Evolutionary conservation across 1,140 invertebrate species (phyloP).

Genomic region (Cylas formicarius): DNA sequence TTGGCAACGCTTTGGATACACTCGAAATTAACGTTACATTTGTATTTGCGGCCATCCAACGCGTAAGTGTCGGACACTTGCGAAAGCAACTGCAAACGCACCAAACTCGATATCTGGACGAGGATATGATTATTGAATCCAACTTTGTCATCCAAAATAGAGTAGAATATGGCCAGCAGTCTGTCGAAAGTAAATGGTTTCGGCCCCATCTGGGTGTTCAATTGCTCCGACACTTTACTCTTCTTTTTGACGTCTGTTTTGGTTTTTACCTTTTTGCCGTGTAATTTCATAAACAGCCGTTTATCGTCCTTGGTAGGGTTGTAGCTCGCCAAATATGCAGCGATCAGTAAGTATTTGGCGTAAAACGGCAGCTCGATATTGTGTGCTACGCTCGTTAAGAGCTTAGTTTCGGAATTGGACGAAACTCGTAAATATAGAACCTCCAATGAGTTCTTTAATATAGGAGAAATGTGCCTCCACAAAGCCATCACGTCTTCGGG

Average conservation of each 20-base stretch:
- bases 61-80: slow-evolving; percentile 55
- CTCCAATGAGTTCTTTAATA: slow-evolving; percentile 65
- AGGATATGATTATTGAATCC: slow-evolving; percentile 76
- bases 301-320: slow-evolving; percentile 82
- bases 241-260: slow-evolving; percentile 48
- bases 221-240: slow-evolving; percentile 47
- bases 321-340: slow-evolving; percentile 84
- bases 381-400: slow-evolving; percentile 45
- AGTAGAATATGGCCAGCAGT: slow-evolving; percentile 85
- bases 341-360: slow-evolving; percentile 80
- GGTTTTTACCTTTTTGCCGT: slow-evolving; percentile 54
- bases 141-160: slow-evolving; percentile 77
- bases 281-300: slow-evolving; percentile 69
- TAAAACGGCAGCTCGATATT: slow-evolving; percentile 81
- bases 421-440: slow-evolving; percentile 68
- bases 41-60: slow-evolving; percentile 61
- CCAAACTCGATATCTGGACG: slow-evolving; percentile 68
- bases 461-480: slow-evolving; percentile 70
- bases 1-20: slow-evolving; percentile 61
- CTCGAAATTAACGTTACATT: slow-evolving; percentile 64
- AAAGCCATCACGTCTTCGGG: slow-evolving; percentile 58
- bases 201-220: slow-evolving; percentile 61
- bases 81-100: slow-evolving; percentile 59
- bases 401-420: slow-evolving; percentile 30
- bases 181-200: slow-evolving; percentile 76